A percentile compares a stretch with the other conserved stretches of the same genome.
These are phyloP conservation scores for Zaprionus lineosus DNA, from an alignment of 2,888 invertebrate species.

Conservation along the genomic window DNA sequence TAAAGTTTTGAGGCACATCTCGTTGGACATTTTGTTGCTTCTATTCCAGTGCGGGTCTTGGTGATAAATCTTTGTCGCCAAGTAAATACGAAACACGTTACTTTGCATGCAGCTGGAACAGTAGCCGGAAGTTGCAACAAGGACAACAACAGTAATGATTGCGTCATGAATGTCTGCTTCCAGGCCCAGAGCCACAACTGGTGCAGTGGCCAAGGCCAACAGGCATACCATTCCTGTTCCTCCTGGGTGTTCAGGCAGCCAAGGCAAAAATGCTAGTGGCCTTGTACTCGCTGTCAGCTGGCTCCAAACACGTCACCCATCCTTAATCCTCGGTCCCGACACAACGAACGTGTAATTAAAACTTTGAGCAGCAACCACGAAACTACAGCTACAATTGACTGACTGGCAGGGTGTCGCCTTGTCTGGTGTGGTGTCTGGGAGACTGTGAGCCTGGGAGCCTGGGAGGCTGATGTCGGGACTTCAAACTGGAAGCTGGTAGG, in stretches of 20 bases:
- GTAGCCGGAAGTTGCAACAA: background rate
- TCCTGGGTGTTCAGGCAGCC: background rate
- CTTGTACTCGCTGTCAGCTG: slow-evolving; percentile 37
- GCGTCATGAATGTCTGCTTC: slow-evolving; percentile 3
- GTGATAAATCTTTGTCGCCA: slow-evolving; percentile 69
- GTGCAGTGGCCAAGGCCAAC: slow-evolving; percentile 32
- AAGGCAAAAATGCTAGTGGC: slow-evolving; percentile 55
- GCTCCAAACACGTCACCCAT: slow-evolving; percentile 1
- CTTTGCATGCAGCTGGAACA: slow-evolving; percentile 30
- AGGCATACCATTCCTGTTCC: slow-evolving; percentile 15
- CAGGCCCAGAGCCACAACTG: background rate
- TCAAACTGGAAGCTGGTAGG: too few relatives aligned
- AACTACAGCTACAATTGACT: slow-evolving; percentile 68
- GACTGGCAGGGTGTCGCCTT: slow-evolving; percentile 45
- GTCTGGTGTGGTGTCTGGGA: slow-evolving; percentile 1
- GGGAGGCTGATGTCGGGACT: slow-evolving; percentile 5
- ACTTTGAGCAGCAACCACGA: slow-evolving; percentile 79
- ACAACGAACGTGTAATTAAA: slow-evolving; percentile 80
- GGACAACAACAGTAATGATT: slow-evolving; percentile 12
- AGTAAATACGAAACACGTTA: slow-evolving; percentile 51
- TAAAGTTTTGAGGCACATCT: too few relatives aligned
- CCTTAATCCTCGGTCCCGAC: slow-evolving; percentile 15
- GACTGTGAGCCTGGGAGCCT: background rate
- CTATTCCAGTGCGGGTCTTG: slow-evolving; percentile 7
- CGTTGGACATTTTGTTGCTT: slow-evolving; percentile 14